Evolutionary conservation across 2,797 vertebrate genomes (phyloP).

Genomic region (Sylvia borin): DNA sequence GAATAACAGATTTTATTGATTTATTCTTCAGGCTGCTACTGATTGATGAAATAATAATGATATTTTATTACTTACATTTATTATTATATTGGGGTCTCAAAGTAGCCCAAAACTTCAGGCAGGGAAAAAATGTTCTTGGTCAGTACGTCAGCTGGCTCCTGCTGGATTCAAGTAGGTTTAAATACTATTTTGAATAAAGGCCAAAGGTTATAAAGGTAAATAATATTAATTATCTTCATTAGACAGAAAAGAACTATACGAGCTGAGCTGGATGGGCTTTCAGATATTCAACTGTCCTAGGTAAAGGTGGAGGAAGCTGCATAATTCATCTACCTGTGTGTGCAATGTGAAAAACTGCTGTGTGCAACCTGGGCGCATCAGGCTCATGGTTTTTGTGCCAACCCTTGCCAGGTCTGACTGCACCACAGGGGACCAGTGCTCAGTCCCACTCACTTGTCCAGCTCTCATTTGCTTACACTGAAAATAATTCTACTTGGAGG

Average conservation of each 20-base stretch:
- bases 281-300: not conserved
- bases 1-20: not conserved
- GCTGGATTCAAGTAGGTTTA: not conserved
- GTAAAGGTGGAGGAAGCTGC: not conserved
- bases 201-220: not conserved
- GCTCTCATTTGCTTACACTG: not conserved
- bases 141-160: not conserved
- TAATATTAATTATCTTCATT: not conserved
- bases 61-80: not conserved
- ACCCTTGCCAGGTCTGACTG: not conserved
- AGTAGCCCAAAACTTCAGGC: not conserved
- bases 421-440: not conserved
- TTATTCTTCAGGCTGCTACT: not conserved
- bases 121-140: not conserved
- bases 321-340: too few species aligned
- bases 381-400: not conserved
- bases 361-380: not conserved
- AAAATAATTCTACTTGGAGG: not conserved
- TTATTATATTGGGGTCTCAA: not conserved
- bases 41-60: not conserved
- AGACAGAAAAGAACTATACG: not conserved
- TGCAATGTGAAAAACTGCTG: not conserved
- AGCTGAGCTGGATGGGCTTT: not conserved
- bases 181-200: not conserved
- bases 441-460: not conserved